Evolutionary conservation across 2,888 invertebrate genomes (phyloP), one percentile per base, ranked within the genome.

Genomic region (Metopia argyrocephala): DNA sequence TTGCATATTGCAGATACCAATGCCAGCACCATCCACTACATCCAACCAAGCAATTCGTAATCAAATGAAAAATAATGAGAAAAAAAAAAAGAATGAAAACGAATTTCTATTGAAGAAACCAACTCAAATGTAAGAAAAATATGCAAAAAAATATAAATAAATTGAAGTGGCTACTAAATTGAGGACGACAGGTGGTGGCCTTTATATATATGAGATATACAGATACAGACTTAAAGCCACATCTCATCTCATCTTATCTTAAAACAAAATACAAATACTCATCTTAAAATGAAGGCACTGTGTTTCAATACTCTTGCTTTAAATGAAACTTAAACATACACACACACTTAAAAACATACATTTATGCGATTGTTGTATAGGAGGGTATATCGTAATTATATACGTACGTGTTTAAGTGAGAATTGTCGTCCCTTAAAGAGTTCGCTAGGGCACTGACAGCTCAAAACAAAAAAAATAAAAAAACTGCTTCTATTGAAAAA

Each of bases 111-210:
- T 3, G 5, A 31, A 31, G 12, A 31, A 31, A 31, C 31, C 31
- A 31, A 31, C 9, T 31, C 7, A 12, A 31, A 12, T 7, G 31
- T 12, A 31, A 31, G 31, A 31, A 31, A 31, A 9, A 31, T 31
- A 31, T 31, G 12, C 31, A 12, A 57, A 48, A 46, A 46, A 54
- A 23, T n/a, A 46, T 21, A 21, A 66, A 25, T 50, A 56, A 70
- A 50, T 61, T 70, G 70, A 70, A 70, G 70, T 59, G 70, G 70
- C 70, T 70, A 70, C 70, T 70, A 70, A 70, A 70, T 70, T 70
- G 70, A 70, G 70, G 70, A 59, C 70, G 70, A 70, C 70, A 70
- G 70, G 70, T 70, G 70, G 70, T 70, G 70, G 70, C 70, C 70
- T 70, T 70, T 50, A 31, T 31, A 31, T 31, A 31, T 12, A 31